phyloP scores from a whole-genome alignment of 2,113 vertebrate species.

The Cryptomyrus ogoouensis region DNA sequence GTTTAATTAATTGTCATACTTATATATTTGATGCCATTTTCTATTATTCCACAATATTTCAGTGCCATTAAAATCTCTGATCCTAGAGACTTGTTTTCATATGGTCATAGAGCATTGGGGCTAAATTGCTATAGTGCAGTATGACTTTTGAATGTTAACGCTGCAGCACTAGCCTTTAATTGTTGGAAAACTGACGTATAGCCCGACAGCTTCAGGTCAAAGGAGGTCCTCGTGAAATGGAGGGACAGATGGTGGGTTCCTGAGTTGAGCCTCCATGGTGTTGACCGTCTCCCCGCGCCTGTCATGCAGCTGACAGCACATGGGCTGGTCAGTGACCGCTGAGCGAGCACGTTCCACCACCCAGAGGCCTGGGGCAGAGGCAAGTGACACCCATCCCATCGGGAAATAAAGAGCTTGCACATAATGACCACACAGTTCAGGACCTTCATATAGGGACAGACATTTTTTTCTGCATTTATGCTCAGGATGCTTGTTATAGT shows the following conservation, averaged over 20 bases:
- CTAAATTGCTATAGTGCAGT: neutral
- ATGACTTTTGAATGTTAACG: slow-evolving; percentile 1
- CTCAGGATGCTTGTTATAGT: neutral
- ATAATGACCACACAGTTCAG: neutral
- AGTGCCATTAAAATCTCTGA: neutral
- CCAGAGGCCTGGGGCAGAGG: neutral
- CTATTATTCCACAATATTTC: neutral
- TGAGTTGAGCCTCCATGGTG: neutral
- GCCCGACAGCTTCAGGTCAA: slow-evolving; percentile 9
- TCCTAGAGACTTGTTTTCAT: neutral
- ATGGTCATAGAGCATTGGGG: neutral
- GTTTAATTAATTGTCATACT: neutral
- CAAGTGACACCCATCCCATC: slow-evolving; percentile 9
- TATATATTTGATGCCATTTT: neutral
- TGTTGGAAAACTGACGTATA: slow-evolving; percentile 15
- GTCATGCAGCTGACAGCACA: slow-evolving; percentile 13
- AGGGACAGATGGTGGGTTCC: slow-evolving; percentile 20
- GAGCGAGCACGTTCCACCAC: neutral
- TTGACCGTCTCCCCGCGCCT: neutral
- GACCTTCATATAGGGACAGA: neutral
- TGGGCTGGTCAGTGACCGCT: neutral
- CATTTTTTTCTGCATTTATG: neutral
- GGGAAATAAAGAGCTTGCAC: neutral
- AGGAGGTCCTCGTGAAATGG: slow-evolving; percentile 15
- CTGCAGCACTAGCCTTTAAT: slow-evolving; percentile 7